A percentile compares a stretch with the other conserved stretches of the same genome.
These are phyloP conservation scores for Drosophila mulleri DNA, from an alignment of 2,888 invertebrate species.

Conservation along the genomic window DNA sequence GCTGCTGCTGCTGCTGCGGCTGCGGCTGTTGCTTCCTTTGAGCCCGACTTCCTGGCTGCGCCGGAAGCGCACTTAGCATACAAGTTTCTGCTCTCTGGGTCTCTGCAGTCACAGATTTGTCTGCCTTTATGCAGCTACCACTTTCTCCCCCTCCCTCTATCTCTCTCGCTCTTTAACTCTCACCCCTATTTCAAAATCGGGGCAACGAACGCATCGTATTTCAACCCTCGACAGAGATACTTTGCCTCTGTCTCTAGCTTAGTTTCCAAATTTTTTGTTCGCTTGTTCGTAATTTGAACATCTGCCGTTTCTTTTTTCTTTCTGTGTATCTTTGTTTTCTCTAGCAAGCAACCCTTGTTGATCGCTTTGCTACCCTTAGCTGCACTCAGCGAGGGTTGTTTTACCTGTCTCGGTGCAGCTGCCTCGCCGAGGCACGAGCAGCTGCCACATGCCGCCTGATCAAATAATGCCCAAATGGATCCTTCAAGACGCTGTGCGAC, in stretches of 20 bases:
- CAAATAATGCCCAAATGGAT: conserved; percentile 58
- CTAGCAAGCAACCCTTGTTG: conserved; percentile 56
- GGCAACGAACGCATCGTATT: conserved; percentile 67
- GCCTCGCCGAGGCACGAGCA: conserved; percentile 63
- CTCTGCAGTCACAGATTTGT: conserved; percentile 57
- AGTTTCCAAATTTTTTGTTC: conserved; percentile 32
- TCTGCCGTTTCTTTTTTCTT: conserved; percentile 62
- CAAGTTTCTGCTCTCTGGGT: conserved; percentile 32
- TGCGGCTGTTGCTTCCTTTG: conserved; percentile 57
- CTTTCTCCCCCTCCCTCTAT: conserved; percentile 10
- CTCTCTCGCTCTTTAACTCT: neutral
- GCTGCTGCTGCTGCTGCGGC: conserved; percentile 50
- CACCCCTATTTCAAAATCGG: conserved; percentile 24
- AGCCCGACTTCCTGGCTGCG: conserved; percentile 59
- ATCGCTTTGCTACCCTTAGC: conserved; percentile 62
- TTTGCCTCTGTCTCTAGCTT: conserved; percentile 38
- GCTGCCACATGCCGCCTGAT: conserved; percentile 81
- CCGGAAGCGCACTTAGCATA: conserved; percentile 59
- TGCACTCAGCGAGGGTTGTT: conserved; percentile 51
- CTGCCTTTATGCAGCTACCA: conserved; percentile 40
- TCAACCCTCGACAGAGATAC: conserved; percentile 65
- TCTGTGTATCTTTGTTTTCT: conserved; percentile 8
- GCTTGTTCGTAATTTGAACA: conserved; percentile 74
- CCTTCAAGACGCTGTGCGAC: conserved; percentile 37
- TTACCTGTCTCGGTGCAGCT: conserved; percentile 65